Evolutionary conservation across 30 jellyfish, hydroid and myxozoan species (phyloP), one percentile per base, ranked within the genome.

Genomic region (Mastigias papua): DNA sequence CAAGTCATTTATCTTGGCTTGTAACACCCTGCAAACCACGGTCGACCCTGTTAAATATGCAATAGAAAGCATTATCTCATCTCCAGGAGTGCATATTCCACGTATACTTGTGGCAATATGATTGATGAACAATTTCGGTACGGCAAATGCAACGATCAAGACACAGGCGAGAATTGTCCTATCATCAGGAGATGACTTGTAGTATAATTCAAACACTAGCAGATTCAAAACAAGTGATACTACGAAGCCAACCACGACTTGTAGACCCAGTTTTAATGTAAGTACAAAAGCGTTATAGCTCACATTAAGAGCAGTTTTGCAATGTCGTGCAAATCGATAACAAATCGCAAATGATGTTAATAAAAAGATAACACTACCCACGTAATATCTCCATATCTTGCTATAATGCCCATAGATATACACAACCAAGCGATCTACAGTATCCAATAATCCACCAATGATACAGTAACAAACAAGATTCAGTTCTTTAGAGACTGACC

Each of bases 1-100:
- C 37, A 77, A 58, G 63, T 21, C 58, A 29, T 77, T 78, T 54
- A 42, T 77, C 21, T 34, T 77, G 13, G 88, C 88, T 60, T 77
- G 88, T 22, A 60, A 26, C 78, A 77, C 29, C 21, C 88, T 60
- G 34, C 67, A 20, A 9, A 63, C 65, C 32, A 77, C 15, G 23
- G 78, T 58, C 8, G 69, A 15, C 11, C 67, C 33, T 19, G 67
- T 67, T 31, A 42, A 32, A 19, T 42, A 34, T 57, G 62, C 26
- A 57, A 77, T 30, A 0, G 61, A 34, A 1, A 57, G n/a, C 20
- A 63, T 31, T 22, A 32, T 34, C 13, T 26, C 74, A n/a, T 77
- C 27, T 5, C 73, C 67, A 23, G 77, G 74, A 8, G 34, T 57
- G 77, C 4, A 77, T 27, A 27, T 34, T 34, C 65, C 77, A 34